phyloP scores from a whole-genome alignment of 2,797 vertebrate genomes.

The Myotis planiceps region DNA sequence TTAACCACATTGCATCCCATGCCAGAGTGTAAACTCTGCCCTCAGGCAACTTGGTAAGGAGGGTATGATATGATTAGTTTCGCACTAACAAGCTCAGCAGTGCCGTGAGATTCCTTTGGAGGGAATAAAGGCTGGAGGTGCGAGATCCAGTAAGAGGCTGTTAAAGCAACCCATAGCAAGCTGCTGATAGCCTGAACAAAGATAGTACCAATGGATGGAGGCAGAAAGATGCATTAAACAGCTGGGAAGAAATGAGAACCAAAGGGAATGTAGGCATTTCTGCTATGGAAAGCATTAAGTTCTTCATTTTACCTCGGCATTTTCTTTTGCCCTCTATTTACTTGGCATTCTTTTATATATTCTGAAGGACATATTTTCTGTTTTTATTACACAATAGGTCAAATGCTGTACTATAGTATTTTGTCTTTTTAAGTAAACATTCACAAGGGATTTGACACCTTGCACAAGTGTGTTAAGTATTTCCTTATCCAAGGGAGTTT shows the following conservation, averaged over 20 bases:
- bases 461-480: conserved; percentile 33
- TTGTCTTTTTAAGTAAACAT: neutral
- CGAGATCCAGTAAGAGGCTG: neutral
- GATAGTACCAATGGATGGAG: neutral
- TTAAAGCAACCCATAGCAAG: neutral
- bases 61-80: neutral
- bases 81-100: neutral
- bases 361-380: neutral
- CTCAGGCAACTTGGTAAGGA: neutral
- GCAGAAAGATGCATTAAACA: neutral
- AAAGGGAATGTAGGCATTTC: neutral
- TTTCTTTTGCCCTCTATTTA: neutral
- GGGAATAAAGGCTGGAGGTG: neutral
- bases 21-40: neutral
- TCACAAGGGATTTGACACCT: neutral
- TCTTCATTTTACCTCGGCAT: neutral
- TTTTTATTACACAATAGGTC: conserved; percentile 32
- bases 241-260: conserved; percentile 6
- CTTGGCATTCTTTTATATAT: neutral
- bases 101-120: neutral
- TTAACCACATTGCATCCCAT: neutral
- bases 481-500: neutral
- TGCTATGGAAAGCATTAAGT: neutral
- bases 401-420: conserved; percentile 11
- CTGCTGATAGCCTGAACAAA: neutral